Percentiles rank a stretch among this genome's conserved stretches.
These are phyloP conservation scores for Tineola bisselliella DNA, from an alignment of 2,888 invertebrate species.

Conservation along the genomic window DNA sequence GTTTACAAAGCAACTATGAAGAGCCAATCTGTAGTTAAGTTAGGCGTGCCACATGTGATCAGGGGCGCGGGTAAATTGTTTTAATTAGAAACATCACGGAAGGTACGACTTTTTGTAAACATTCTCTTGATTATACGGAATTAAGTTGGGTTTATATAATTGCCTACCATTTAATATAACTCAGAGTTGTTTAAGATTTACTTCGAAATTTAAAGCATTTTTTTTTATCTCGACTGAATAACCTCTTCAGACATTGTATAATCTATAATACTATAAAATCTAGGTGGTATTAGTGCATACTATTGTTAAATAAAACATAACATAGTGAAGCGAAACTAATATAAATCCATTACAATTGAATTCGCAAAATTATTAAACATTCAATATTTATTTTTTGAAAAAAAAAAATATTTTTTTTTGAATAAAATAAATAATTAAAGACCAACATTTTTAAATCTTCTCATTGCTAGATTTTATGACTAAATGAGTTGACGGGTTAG, in stretches of 20 bases:
- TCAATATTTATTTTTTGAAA: no score
- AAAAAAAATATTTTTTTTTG: no score
- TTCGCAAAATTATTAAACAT: not conserved
- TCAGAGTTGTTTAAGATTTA: not conserved
- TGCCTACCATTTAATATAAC: no score
- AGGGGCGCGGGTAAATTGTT: conserved; percentile 2
- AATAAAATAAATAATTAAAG: no score
- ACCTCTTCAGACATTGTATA: not conserved
- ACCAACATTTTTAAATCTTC: no score
- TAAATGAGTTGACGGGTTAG: no score
- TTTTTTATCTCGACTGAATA: not conserved
- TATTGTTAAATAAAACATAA: not conserved
- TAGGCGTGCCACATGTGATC: not conserved
- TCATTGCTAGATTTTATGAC: no score
- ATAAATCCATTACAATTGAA: not conserved
- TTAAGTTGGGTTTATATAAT: no score
- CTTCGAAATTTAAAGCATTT: not conserved
- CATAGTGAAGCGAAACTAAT: not conserved
- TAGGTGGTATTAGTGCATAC: not conserved
- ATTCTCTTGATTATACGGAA: not conserved
- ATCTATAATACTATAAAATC: not conserved
- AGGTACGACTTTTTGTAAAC: not conserved
- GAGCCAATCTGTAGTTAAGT: conserved; percentile 1
- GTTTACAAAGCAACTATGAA: not conserved
- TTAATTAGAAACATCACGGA: not conserved